Conservation (phyloP, 2,797 vertebrate genomes). For the Tapera naevia region DNA sequence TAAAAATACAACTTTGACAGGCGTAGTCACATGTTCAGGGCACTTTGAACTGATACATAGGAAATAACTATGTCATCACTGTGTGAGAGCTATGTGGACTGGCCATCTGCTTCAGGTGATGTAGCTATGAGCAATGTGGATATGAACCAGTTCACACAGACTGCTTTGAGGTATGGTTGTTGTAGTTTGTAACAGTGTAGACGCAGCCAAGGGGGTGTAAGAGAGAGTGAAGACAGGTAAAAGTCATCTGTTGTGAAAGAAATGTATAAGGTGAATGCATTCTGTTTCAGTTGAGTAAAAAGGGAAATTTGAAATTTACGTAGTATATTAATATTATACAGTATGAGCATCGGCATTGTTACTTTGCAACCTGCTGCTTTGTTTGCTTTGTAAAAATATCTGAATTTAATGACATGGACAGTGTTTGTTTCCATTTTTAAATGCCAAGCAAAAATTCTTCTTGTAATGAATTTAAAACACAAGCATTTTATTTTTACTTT, state of each 20-base stretch:
- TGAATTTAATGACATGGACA: not conserved
- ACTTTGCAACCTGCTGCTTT: not conserved
- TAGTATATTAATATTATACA: not conserved
- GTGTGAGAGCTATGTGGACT: not conserved
- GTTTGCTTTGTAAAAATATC: not conserved
- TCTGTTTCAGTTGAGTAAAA: not conserved
- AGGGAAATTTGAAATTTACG: not conserved
- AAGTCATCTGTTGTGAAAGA: not conserved
- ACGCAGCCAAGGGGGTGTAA: rapidly evolving
- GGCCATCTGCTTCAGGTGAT: not conserved
- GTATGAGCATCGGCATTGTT: not conserved
- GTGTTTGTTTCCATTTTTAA: not conserved
- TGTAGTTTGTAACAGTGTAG: not conserved
- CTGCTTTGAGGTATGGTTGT: not conserved
- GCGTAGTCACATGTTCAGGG: not conserved
- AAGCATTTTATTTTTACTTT: not conserved
- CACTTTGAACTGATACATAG: not conserved
- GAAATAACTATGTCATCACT: not conserved
- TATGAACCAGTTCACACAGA: not conserved
- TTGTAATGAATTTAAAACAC: not conserved
- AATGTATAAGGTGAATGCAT: not conserved
- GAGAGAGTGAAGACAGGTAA: not conserved
- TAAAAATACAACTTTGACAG: not conserved
- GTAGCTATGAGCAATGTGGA: not conserved
- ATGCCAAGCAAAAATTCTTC: not conserved